Conservation (phyloP, 2,888 invertebrate species). For the Sphaerophoria taeniata region DNA sequence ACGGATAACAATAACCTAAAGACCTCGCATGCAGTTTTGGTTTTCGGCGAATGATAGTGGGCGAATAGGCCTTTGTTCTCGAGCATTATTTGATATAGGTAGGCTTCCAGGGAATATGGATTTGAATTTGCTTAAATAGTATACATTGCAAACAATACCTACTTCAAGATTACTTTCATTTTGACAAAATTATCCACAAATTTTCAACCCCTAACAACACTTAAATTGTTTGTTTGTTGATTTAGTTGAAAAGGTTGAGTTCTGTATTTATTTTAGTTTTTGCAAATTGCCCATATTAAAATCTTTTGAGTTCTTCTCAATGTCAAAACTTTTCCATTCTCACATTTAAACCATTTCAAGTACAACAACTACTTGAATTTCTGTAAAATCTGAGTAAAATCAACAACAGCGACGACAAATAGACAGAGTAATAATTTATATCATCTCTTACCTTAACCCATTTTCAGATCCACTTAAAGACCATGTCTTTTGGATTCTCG, state of each 20-base stretch:
- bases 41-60: too few relatives aligned
- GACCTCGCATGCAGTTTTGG: too few relatives aligned
- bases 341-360: background rate
- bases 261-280: too few relatives aligned
- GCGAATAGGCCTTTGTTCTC: too few relatives aligned
- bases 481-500: slow-evolving; percentile 11
- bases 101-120: too few relatives aligned
- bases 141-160: too few relatives aligned
- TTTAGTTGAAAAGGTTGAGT: too few relatives aligned
- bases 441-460: slow-evolving; percentile 51
- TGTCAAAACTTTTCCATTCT: background rate
- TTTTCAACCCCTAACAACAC: background rate
- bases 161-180: too few relatives aligned
- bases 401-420: slow-evolving; percentile 3
- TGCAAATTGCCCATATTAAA: background rate
- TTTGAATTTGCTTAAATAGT: too few relatives aligned
- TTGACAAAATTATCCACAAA: too few relatives aligned
- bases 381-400: background rate
- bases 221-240: background rate
- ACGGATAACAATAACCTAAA: too few relatives aligned
- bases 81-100: too few relatives aligned
- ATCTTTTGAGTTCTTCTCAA: background rate
- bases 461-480: slow-evolving; percentile 33
- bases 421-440: slow-evolving; percentile 27
- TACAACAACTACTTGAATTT: background rate